Evolutionary conservation across 2,888 invertebrate genomes (phyloP), one percentile per base, ranked within the genome.

Genomic region (Clostera curtula): DNA sequence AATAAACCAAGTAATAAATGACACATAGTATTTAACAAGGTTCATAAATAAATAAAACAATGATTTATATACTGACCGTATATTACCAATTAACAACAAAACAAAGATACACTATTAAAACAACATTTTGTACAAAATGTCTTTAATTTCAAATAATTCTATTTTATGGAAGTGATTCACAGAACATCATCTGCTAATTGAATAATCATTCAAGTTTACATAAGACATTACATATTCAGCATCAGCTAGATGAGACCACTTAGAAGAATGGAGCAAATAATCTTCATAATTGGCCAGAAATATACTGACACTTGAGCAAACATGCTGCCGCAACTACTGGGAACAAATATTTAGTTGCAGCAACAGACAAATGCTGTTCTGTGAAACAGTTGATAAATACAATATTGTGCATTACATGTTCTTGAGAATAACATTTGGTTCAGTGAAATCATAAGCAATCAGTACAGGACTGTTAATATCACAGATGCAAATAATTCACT

Each of bases 401-500:
- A 45, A 33, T 40, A 45, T 55, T 52, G 46, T 54, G 56, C 49
- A 54, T 53, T 46, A 38, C 46, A 41, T 49, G 39, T 41, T 42
- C 39, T 45, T 50, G 47, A 49, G 32, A 51, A 56, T 41, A 29
- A 41, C 24, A 23, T 25, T 41, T 32, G n/a, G n/a, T 34, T n/a
- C 53, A 68, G 69, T 66, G 68, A 73, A 61, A 54, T 58, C 59
- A 66, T 60, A 44, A 62, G 64, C 70, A 68, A 58, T 69, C 74
- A 79, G 75, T 56, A 68, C 49, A 23, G 56, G 59, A 79, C 76
- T 76, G 72, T 66, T 60, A 74, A 73, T 83, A 83, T 82, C 82
- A 82, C 82, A 82, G 80, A 69, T 71, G 68, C 68, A 65, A 63
- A 69, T 58, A 67, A 66, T 58, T 56, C 58, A 56, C 61, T 54